Conservation (phyloP, 2,113 vertebrate species). For the Lepus europaeus region DNA sequence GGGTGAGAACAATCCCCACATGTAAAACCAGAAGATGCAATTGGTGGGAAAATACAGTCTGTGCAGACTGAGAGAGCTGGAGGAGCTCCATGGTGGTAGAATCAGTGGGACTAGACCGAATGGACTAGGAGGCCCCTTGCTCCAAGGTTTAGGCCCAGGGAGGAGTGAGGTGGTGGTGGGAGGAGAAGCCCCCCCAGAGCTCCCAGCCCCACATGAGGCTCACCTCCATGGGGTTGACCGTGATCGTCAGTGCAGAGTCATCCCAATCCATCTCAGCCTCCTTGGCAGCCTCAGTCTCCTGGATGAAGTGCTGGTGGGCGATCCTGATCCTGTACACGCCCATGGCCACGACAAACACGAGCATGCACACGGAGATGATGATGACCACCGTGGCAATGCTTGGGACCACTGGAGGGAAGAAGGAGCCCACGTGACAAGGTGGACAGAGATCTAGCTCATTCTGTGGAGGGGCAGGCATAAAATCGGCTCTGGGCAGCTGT, state of each 20-base stretch:
- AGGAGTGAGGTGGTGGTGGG: neutral
- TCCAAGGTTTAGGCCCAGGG: neutral
- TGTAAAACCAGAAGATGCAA: neutral
- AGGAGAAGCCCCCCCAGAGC: neutral
- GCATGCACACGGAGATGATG: slow-evolving; percentile 92
- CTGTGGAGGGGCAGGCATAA: neutral
- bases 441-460: neutral
- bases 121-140: neutral
- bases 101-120: neutral
- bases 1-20: neutral
- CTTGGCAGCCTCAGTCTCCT: slow-evolving; percentile 87
- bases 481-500: accelerated
- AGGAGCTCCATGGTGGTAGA: neutral
- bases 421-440: neutral
- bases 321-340: slow-evolving; percentile 93
- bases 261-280: slow-evolving; percentile 94
- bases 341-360: slow-evolving; percentile 93
- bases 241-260: slow-evolving; percentile 95
- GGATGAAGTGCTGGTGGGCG: slow-evolving; percentile 90
- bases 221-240: slow-evolving; percentile 98
- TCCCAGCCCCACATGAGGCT: neutral
- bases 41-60: neutral
- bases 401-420: slow-evolving; percentile 90
- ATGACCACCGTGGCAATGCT: slow-evolving; percentile 93
- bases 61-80: neutral